Evolutionary conservation across 35 echinoderm and acorn worm species (phyloP).

Genomic region (Ptychodera flava): DNA sequence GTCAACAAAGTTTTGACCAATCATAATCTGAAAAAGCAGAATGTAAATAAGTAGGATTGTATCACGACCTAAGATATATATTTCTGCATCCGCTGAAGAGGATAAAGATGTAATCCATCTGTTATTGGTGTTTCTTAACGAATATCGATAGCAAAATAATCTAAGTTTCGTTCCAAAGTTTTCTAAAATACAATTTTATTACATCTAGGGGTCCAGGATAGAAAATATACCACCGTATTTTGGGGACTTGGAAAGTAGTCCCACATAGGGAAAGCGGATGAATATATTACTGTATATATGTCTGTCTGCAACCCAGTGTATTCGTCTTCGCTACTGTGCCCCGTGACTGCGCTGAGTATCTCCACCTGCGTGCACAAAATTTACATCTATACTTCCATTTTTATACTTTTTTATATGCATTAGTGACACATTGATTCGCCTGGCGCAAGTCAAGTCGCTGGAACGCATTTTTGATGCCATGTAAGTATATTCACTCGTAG

Average conservation of each 20-base stretch:
- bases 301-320: not conserved
- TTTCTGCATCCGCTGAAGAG: too few relatives aligned
- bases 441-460: not conserved
- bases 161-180: too few relatives aligned
- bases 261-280: too few relatives aligned
- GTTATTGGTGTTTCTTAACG: too few relatives aligned
- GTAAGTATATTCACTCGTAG: too few relatives aligned
- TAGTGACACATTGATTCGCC: not conserved
- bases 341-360: not conserved
- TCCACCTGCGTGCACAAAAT: not conserved
- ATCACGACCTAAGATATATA: too few relatives aligned
- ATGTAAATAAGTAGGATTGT: not conserved
- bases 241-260: too few relatives aligned
- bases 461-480: not conserved
- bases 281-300: not conserved
- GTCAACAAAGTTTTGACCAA: not conserved
- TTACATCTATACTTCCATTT: not conserved
- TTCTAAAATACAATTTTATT: too few relatives aligned
- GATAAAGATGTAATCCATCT: too few relatives aligned
- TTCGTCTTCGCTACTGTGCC: not conserved
- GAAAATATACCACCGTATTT: too few relatives aligned
- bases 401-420: constrained; percentile 2
- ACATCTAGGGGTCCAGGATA: too few relatives aligned
- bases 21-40: not conserved
- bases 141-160: too few relatives aligned